Conservation (phyloP, 64 coral and sea anemone genomes). For the Montipora capricornis region DNA sequence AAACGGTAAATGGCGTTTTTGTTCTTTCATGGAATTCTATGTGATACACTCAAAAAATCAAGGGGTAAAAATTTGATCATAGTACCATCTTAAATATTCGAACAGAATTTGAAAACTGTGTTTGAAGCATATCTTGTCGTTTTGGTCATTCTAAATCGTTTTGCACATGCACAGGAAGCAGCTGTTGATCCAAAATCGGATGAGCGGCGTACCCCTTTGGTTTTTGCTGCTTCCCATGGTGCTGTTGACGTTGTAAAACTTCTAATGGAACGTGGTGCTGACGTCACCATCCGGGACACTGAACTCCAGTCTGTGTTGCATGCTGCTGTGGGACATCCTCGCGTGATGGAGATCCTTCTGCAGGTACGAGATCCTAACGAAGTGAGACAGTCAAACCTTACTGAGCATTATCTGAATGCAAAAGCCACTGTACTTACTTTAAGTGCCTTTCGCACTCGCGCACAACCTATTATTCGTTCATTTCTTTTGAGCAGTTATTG, state of each 20-base stretch:
- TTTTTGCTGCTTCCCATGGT: background rate
- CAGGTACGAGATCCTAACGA: background rate
- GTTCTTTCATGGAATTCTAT: no score
- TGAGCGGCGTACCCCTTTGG: constrained; percentile 22
- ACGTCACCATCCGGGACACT: constrained; percentile 49
- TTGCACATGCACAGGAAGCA: background rate
- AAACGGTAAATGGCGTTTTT: no score
- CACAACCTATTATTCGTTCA: no score
- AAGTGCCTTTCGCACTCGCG: no score
- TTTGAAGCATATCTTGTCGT: background rate
- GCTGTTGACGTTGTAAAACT: constrained; percentile 31
- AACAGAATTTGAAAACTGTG: background rate
- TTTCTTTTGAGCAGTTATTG: no score
- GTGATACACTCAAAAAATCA: no score
- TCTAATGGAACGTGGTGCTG: constrained; percentile 46
- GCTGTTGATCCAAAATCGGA: constrained; percentile 26
- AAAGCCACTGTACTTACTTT: no score
- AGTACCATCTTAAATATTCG: no score
- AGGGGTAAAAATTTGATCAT: no score
- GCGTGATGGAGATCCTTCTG: constrained; percentile 16
- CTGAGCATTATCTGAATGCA: no score
- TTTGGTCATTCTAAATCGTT: background rate
- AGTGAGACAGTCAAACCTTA: no score
- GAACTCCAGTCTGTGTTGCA: constrained; percentile 46
- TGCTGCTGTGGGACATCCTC: constrained; percentile 31